phyloP scores from a whole-genome alignment of 2,797 vertebrate species.

The Coregonus sp. region DNA sequence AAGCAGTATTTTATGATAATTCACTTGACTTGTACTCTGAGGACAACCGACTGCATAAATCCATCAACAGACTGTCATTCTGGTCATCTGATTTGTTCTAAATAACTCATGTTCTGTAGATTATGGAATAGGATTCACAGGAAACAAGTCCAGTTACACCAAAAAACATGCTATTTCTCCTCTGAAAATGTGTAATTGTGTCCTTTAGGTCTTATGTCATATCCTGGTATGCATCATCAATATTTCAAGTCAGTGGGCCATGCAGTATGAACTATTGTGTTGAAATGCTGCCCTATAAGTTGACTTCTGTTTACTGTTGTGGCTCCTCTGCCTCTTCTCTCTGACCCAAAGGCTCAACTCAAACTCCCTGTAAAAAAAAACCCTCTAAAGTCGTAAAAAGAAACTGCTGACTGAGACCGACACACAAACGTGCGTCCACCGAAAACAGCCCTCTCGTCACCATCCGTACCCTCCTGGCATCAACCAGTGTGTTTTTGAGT shows the following conservation, averaged over 20 bases:
- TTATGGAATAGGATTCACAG: background rate
- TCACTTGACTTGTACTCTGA: background rate
- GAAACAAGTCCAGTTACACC: background rate
- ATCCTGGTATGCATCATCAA: background rate
- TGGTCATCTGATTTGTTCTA: background rate
- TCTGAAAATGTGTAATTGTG: background rate
- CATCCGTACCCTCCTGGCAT: constrained; percentile 62
- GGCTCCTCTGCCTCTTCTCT: too few relatives aligned
- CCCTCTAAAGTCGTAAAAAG: background rate
- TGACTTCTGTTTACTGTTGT: too few relatives aligned
- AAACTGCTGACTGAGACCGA: background rate
- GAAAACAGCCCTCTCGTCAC: background rate
- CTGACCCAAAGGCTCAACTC: too few relatives aligned
- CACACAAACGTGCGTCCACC: background rate
- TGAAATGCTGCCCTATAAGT: too few relatives aligned
- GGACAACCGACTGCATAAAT: background rate
- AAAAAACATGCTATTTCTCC: background rate
- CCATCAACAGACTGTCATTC: too few relatives aligned
- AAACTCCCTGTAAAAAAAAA: too few relatives aligned
- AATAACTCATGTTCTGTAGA: background rate
- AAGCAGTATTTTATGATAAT: background rate
- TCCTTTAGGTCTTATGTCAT: background rate
- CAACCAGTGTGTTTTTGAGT: constrained; percentile 69
- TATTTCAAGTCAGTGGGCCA: background rate
- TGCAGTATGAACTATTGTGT: background rate